Base-by-base conservation (phyloP, 2,888 invertebrate species). In the Carterocephalus palaemon region DNA sequence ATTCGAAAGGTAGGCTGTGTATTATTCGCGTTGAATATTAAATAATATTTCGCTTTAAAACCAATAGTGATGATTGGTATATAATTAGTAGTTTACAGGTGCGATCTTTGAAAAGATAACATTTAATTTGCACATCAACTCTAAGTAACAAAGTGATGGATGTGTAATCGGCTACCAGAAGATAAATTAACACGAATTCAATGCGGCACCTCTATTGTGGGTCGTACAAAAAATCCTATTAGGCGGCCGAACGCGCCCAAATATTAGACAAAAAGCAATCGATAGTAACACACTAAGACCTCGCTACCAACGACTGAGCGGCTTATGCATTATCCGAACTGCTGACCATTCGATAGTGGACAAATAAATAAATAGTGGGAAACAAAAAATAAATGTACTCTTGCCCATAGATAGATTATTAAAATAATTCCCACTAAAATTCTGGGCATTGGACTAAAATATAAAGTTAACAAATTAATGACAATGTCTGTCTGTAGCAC, bases 201-300 rank as follows among this genome's bases (percentile, higher is more conserved):
- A 76, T 75, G 67, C 63, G 52, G 64, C 71, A 74, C 70, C 71
- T 70, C 60, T 56, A 62, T 54, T 56, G 58, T 60, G 67, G 67
- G 34, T 42, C 62, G 51, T 54, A 56, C 58, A 60, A 83, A 83
- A 82, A 79, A 77, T 73, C 78, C 70, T 81, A 82, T 82, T 83
- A 83, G 69, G 38, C 71, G 69, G 58, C 59, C 64, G 71, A 74
- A 61, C 62, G 74, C 71, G 52, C 60, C 66, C 70, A 69, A 77
- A 75, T 67, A 72, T 71, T 68, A 71, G 59, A 80, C 70, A 79
- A 76, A 75, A 75, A 71, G 59, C 49, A 52, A 52, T 62, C 62
- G 62, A 68, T 64, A 67, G 60, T 63, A 63, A 62, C 63, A 64
- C 66, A 68, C 67, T 70, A 70, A 69, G 66, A 72, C 26, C 10